phyloP scores from a whole-genome alignment of 2,113 vertebrate genomes.

The Paradoxurus hermaphroditus region DNA sequence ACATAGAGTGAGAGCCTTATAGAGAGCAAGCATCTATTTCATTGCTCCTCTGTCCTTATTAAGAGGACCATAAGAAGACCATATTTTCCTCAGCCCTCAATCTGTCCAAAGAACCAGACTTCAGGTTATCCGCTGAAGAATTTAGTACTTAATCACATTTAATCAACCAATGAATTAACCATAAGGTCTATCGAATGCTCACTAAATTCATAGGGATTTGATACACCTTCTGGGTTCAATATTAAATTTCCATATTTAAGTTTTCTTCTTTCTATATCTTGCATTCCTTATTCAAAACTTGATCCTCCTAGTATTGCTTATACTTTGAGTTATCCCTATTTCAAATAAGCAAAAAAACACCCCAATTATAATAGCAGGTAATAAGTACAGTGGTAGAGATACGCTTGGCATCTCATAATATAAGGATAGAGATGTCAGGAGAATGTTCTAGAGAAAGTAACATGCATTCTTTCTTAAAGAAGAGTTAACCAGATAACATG shows the following conservation, averaged over 20 bases:
- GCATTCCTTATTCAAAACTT: not conserved
- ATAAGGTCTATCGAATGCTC: not conserved
- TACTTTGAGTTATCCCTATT: not conserved
- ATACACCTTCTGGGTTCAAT: not conserved
- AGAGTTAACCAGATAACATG: not conserved
- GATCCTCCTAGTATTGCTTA: not conserved
- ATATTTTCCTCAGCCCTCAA: not conserved
- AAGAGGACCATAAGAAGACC: not conserved
- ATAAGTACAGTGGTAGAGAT: not conserved
- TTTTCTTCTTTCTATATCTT: not conserved
- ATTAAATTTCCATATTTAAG: slow-evolving; percentile 8
- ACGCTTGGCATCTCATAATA: not conserved
- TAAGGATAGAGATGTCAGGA: not conserved
- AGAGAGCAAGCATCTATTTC: not conserved
- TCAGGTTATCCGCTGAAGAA: not conserved
- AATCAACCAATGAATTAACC: not conserved
- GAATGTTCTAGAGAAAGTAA: not conserved
- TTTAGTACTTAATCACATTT: not conserved
- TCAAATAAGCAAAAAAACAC: not conserved
- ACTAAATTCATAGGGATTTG: not conserved
- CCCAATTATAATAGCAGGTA: not conserved
- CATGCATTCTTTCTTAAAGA: not conserved
- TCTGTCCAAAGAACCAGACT: not conserved
- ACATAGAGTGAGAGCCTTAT: not conserved
- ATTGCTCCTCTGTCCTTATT: not conserved